These are phyloP conservation scores for Aleiodes testaceus DNA, from an alignment of 2,888 invertebrate genomes.

Conservation along the genomic window DNA sequence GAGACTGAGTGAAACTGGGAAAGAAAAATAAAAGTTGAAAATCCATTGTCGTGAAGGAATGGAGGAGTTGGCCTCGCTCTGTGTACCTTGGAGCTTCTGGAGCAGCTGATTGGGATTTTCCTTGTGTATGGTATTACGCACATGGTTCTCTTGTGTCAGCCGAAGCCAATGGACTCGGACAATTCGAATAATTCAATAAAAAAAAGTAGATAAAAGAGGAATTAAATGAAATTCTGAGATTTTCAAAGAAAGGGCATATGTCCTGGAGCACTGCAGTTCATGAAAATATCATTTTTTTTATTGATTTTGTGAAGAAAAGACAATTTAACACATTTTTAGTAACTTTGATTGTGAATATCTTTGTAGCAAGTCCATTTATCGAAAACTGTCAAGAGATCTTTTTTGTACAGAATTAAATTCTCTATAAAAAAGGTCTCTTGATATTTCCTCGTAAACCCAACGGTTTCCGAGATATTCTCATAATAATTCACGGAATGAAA, in stretches of 20 bases:
- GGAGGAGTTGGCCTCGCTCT: not conserved
- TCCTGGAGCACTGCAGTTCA: too few species aligned
- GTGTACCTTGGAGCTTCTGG: constrained; percentile 3
- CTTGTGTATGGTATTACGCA: constrained; percentile 17
- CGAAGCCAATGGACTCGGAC: constrained; percentile 9
- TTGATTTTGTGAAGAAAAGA: too few species aligned
- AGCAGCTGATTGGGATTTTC: constrained; percentile 32
- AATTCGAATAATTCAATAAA: not conserved
- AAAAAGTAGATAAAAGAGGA: constrained; percentile 16
- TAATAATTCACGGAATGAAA: too few species aligned
- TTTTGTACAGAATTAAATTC: too few species aligned
- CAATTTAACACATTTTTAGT: too few species aligned
- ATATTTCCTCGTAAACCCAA: not conserved
- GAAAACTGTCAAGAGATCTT: too few species aligned
- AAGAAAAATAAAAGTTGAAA: constrained; percentile 28
- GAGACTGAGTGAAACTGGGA: constrained; percentile 22
- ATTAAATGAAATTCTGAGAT: not conserved
- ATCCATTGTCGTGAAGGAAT: constrained; percentile 17
- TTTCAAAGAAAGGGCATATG: too few species aligned
- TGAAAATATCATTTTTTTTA: too few species aligned
- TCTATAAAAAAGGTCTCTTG: too few species aligned
- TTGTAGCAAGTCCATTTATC: too few species aligned
- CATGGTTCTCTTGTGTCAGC: constrained; percentile 1
- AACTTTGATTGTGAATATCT: too few species aligned
- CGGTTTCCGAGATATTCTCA: too few species aligned